These are phyloP conservation scores for Pocillopora damicornis DNA, from an alignment of 64 coral and sea anemone genomes.

Conservation along the genomic window DNA sequence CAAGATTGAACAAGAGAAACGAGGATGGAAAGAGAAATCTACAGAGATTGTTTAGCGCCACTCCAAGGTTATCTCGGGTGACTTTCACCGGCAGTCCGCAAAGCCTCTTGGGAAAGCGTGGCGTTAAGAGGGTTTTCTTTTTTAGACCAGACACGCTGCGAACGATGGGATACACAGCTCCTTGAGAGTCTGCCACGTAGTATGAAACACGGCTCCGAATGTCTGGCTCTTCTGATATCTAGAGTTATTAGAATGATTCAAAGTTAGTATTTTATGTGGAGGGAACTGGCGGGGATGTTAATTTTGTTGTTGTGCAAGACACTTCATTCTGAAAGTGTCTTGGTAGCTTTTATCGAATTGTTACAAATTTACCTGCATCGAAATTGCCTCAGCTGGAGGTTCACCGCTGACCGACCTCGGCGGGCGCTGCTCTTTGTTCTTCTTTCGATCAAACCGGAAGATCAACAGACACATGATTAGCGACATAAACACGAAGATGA, in stretches of 20 bases:
- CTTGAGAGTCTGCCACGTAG: slow-evolving; percentile 76
- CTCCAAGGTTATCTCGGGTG: slow-evolving; percentile 40
- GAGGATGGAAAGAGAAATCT: slow-evolving; percentile 58
- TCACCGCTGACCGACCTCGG: slow-evolving; percentile 28
- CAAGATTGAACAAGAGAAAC: slow-evolving; percentile 74
- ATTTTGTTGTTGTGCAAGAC: not conserved
- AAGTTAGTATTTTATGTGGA: not conserved
- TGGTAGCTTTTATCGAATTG: not conserved
- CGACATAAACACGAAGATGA: slow-evolving; percentile 85
- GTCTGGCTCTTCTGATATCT: slow-evolving; percentile 54
- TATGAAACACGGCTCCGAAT: slow-evolving; percentile 63
- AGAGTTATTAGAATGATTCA: not conserved
- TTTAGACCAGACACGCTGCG: slow-evolving; percentile 47
- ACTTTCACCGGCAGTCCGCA: slow-evolving; percentile 39
- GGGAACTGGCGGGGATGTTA: not conserved
- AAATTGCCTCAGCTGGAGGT: slow-evolving; percentile 8
- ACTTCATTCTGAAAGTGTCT: too few species aligned
- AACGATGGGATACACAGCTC: slow-evolving; percentile 85
- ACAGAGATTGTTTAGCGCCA: slow-evolving; percentile 63
- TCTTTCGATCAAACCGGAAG: slow-evolving; percentile 54
- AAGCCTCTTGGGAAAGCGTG: slow-evolving; percentile 51
- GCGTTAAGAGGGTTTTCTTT: slow-evolving; percentile 46
- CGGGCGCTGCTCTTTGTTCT: not conserved
- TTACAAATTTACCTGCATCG: slow-evolving; percentile 1
- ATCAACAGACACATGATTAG: slow-evolving; percentile 76